These are phyloP conservation scores for Cylloceria caligata DNA, from an alignment of 2,888 invertebrate species.

Conservation along the genomic window DNA sequence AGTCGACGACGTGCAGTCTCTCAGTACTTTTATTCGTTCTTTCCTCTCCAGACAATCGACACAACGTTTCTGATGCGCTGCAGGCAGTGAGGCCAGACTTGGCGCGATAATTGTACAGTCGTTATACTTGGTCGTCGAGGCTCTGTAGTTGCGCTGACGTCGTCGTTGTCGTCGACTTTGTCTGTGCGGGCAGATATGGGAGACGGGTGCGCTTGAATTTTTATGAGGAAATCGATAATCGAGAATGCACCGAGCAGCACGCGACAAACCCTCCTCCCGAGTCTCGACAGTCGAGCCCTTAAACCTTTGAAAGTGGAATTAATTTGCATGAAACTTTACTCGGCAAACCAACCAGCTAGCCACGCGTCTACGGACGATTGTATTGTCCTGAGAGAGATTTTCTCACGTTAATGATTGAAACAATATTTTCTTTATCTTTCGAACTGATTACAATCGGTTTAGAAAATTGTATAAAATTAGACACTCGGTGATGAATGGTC, in stretches of 20 bases:
- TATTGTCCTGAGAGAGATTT: background rate
- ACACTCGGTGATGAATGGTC: too few relatives aligned
- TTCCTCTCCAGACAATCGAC: constrained; percentile 68
- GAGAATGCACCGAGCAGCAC: constrained; percentile 50
- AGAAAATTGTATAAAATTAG: too few relatives aligned
- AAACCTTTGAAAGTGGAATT: constrained; percentile 52
- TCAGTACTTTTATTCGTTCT: constrained; percentile 62
- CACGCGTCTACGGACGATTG: background rate
- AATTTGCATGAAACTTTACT: constrained; percentile 58
- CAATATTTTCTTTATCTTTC: background rate
- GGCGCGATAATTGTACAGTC: constrained; percentile 63
- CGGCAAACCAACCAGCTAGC: background rate
- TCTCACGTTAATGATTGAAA: background rate
- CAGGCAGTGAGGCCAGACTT: constrained; percentile 39
- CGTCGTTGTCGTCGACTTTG: constrained; percentile 39
- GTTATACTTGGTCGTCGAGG: constrained; percentile 57
- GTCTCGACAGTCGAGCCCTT: constrained; percentile 44
- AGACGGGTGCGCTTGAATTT: constrained; percentile 58
- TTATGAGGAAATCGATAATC: constrained; percentile 65
- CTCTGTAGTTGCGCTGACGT: constrained; percentile 27
- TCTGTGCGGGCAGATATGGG: constrained; percentile 23
- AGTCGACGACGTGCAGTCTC: constrained; percentile 22
- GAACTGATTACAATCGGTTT: too few relatives aligned
- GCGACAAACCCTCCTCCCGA: constrained; percentile 36
- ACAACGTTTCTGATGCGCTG: constrained; percentile 43